A percentile compares a stretch with the other conserved stretches of the same genome.
phyloP scores from a whole-genome alignment of 1,140 invertebrate species.

The Notospermus geniculatus region DNA sequence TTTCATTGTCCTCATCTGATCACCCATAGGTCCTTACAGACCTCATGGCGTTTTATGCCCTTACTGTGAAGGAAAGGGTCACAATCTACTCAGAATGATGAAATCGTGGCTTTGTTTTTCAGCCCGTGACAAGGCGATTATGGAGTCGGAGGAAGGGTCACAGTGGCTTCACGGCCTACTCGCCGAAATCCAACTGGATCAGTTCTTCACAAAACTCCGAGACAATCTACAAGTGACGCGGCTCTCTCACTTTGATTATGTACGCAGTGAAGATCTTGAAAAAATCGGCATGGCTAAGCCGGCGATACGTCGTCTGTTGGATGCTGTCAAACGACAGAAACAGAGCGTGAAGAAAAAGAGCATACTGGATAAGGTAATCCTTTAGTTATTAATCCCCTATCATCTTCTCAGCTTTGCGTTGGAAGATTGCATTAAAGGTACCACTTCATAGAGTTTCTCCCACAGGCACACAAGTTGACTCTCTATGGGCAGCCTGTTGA shows the following conservation, averaged over 20 bases:
- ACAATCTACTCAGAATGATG: too few species aligned
- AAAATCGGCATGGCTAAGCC: constrained; percentile 92
- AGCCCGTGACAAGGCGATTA: background rate
- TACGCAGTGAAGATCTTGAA: constrained; percentile 88
- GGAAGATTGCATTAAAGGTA: too few species aligned
- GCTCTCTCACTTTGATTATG: constrained; percentile 93
- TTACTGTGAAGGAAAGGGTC: too few species aligned
- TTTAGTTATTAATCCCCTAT: too few species aligned
- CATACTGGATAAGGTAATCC: constrained; percentile 82
- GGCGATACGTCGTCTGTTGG: constrained; percentile 81
- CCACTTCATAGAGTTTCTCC: too few species aligned
- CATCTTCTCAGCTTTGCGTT: too few species aligned
- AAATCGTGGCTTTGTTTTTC: too few species aligned
- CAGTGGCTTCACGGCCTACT: constrained; percentile 84
- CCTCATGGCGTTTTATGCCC: too few species aligned
- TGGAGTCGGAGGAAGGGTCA: constrained; percentile 42
- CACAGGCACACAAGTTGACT: too few species aligned
- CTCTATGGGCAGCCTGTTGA: too few species aligned
- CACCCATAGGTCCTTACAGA: too few species aligned
- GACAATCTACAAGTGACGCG: constrained; percentile 80
- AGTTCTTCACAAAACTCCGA: constrained; percentile 84
- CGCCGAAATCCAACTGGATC: constrained; percentile 85
- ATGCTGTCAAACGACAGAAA: constrained; percentile 87
- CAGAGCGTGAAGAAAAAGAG: constrained; percentile 75
- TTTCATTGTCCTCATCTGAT: too few species aligned